Evolutionary conservation across 2,888 invertebrate genomes (phyloP).

Genomic region (Oithona nana): DNA sequence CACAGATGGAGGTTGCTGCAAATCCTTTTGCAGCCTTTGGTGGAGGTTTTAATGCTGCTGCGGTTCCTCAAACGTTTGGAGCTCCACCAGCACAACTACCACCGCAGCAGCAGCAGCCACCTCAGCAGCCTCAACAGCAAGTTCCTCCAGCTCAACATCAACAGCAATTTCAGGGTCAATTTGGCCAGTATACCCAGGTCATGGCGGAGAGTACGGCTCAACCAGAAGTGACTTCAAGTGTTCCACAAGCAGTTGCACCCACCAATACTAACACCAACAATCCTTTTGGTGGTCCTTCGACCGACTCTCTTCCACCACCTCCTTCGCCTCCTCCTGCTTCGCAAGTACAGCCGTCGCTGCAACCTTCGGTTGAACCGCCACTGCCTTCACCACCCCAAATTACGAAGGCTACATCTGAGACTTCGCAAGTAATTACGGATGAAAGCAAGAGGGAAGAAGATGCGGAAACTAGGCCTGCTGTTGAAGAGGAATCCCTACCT

Average conservation of each 20-base stretch:
- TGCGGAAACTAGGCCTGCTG: neutral
- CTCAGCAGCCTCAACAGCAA: neutral
- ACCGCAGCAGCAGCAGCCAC: no score
- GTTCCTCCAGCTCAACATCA: neutral
- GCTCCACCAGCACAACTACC: no score
- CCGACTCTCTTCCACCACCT: neutral
- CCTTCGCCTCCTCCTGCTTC: neutral
- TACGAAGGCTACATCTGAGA: neutral
- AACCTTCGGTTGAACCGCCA: neutral
- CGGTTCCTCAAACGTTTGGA: no score
- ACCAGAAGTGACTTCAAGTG: neutral
- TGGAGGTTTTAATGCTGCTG: neutral
- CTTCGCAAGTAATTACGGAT: no score
- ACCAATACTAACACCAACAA: neutral
- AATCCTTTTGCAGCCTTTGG: constrained; percentile 8
- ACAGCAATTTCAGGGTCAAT: constrained; percentile 9
- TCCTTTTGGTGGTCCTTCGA: neutral
- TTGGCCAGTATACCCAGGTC: constrained; percentile 1
- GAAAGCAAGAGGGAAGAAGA: neutral
- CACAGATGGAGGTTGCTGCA: neutral
- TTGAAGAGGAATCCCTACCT: neutral
- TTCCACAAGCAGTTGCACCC: neutral
- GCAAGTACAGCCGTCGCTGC: neutral
- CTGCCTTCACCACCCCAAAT: neutral
- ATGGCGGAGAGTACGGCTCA: neutral